These are phyloP conservation scores for Spizaetus ornatus DNA, from an alignment of 2,113 vertebrate genomes.

Conservation along the genomic window DNA sequence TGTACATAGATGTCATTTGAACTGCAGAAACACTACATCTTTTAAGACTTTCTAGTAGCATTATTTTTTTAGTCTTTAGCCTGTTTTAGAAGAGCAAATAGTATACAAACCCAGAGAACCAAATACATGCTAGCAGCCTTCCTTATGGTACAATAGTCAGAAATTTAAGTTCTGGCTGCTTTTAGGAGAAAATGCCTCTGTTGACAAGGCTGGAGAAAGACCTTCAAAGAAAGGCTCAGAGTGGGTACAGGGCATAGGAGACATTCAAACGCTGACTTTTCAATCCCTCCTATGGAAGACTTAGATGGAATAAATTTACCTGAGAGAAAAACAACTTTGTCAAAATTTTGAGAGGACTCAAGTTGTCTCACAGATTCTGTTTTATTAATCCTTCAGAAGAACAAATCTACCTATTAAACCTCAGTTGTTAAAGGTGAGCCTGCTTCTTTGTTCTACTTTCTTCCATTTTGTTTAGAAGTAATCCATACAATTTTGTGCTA, in stretches of 20 bases:
- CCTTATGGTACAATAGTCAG: background rate
- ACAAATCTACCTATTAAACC: background rate
- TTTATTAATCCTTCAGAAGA: background rate
- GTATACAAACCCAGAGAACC: background rate
- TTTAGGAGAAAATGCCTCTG: background rate
- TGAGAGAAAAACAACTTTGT: background rate
- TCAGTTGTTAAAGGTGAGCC: background rate
- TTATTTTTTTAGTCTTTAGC: background rate
- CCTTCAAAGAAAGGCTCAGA: background rate
- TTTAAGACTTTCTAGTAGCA: background rate
- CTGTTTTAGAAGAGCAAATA: background rate
- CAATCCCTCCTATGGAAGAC: background rate
- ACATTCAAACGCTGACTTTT: background rate
- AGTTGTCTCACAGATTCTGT: background rate
- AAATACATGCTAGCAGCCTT: background rate
- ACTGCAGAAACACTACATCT: background rate
- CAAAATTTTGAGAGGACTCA: background rate
- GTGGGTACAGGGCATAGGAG: background rate
- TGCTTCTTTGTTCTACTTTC: background rate
- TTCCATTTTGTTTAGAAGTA: background rate
- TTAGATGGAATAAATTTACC: background rate
- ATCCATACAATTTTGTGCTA: background rate
- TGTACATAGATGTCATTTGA: background rate
- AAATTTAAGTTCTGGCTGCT: background rate
- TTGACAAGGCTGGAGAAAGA: background rate